Conservation (phyloP, 2,888 invertebrate genomes). For the Melieria crassipennis region DNA sequence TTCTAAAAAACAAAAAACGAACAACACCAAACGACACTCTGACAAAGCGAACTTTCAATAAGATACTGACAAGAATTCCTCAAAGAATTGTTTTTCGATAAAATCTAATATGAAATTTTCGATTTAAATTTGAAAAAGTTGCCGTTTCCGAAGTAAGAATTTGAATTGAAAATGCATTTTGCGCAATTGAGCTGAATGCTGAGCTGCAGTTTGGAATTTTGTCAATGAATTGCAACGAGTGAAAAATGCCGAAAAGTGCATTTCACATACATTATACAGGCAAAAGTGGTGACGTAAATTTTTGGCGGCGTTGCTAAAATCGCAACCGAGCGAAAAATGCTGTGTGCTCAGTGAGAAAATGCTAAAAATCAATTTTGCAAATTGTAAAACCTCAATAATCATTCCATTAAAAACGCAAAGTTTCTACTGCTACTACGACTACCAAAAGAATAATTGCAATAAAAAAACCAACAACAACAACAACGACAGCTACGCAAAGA, state of each 20-base stretch:
- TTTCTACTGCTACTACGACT: conserved; percentile 22
- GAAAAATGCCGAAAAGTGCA: background rate
- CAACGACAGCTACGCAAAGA: background rate
- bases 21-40: no score
- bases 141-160: background rate
- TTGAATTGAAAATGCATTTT: background rate
- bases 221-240: background rate
- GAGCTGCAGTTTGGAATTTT: background rate
- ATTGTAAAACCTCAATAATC: conserved; percentile 36
- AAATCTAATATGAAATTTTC: conserved; percentile 4
- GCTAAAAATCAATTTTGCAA: conserved; percentile 28
- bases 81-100: background rate
- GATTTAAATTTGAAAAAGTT: background rate
- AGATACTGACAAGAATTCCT: background rate
- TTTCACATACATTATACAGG: conserved; percentile 4
- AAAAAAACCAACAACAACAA: background rate
- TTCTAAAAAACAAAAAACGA: no score
- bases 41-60: no score
- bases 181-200: background rate
- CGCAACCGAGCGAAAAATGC: no score
- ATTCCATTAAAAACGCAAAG: conserved; percentile 43
- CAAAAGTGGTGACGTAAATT: background rate
- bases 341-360: conserved; percentile 12
- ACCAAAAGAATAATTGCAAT: background rate
- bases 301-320: no score